Evolutionary conservation across 2,888 invertebrate genomes (phyloP), one percentile per base, ranked within the genome.

Genomic region (Achlya flavicornis): DNA sequence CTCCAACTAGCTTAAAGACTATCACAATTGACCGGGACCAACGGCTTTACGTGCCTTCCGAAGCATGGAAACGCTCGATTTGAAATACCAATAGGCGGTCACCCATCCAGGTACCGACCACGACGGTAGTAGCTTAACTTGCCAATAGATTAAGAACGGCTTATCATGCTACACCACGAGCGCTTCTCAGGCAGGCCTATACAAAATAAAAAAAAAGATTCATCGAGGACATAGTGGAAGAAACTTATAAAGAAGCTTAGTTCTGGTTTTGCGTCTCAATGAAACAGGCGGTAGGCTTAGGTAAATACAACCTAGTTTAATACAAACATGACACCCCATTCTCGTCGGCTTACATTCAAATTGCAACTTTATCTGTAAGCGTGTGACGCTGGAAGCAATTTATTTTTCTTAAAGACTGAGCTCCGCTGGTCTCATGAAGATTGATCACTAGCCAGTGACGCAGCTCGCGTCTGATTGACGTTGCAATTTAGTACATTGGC

Each of bases 401-500:
- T 90, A 90, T 90, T 90, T 90, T 89, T 89, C 88, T 86, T 84
- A 85, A 90, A 85, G 87, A 86, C 85, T 79, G 77, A 73, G 69
- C 76, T 72, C 64, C 58, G 75, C 69, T 76, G 72, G 81, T 76
- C 85, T 87, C 85, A 89, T 87, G 90, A 90, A 91, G 91, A 91
- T 91, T 89, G 91, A 91, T 91, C 77, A 82, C 82, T 74, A 68
- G 71, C 61, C 79, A 84, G 83, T 89, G 90, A 90, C 89, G 82
- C 80, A 74, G 83, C 86, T 64, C 66, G 72, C 63, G 68, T 74
- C 85, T 90, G 91, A 91, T 91, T 91, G 91, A 91, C 91, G 86
- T 86, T 78, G 90, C 90, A 89, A 91, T 91, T 89, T 91, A 88
- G 87, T 88, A 80, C 87, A 87, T 89, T 85, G 88, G 85, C 86